A percentile compares a stretch with the other conserved stretches of the same genome.
Evolutionary conservation across 2,888 invertebrate species (phyloP).

Genomic region (Omphaloscelis lunosa): DNA sequence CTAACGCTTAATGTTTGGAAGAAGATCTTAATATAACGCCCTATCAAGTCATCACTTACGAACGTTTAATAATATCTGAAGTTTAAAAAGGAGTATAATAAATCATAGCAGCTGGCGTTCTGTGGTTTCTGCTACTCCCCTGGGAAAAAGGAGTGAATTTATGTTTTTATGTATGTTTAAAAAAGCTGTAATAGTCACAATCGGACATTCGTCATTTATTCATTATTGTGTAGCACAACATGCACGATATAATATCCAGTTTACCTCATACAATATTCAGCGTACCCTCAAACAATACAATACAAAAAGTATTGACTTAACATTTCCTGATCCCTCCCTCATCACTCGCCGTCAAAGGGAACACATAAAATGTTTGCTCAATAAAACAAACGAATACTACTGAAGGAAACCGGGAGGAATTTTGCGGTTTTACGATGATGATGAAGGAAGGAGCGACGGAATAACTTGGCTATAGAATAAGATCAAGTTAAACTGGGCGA

Average conservation of each 20-base stretch:
- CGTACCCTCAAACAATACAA: conserved; percentile 28
- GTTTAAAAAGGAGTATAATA: not conserved
- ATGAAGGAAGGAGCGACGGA: not conserved
- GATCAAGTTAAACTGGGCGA: not conserved
- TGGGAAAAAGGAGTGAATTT: too few relatives aligned
- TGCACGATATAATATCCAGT: not conserved
- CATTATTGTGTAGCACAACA: not conserved
- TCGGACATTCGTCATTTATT: not conserved
- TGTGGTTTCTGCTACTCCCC: too few relatives aligned
- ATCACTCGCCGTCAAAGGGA: conserved; percentile 10
- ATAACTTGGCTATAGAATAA: not conserved
- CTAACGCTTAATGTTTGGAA: not conserved
- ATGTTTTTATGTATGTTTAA: too few relatives aligned
- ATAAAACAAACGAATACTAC: conserved; percentile 26
- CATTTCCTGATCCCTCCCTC: conserved; percentile 21
- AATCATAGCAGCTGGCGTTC: too few relatives aligned
- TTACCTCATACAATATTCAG: not conserved
- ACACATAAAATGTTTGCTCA: conserved; percentile 32
- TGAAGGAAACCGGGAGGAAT: not conserved
- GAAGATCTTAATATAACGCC: not conserved
- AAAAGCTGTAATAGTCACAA: not conserved
- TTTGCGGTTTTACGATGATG: conserved; percentile 8
- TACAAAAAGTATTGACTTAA: conserved; percentile 39
- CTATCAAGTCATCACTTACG: not conserved
- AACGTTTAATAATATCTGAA: not conserved